Evolutionary conservation across 2,797 vertebrate species (phyloP).

Genomic region (Cyclopterus lumpus): DNA sequence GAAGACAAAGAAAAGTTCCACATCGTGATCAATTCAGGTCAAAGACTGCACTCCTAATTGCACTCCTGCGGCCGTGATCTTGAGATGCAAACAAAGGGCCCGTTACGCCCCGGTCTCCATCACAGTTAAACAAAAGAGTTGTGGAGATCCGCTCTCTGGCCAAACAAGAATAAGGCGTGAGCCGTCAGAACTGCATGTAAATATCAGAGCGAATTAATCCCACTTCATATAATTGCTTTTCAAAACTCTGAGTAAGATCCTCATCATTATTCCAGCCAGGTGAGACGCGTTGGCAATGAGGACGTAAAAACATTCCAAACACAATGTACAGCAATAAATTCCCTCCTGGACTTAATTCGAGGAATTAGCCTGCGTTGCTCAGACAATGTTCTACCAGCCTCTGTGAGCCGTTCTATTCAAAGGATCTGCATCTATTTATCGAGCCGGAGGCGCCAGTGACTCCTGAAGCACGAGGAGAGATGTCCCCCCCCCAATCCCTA

Average conservation of each 20-base stretch:
- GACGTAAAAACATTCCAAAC: constrained; percentile 5
- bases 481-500: constrained; percentile 47
- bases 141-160: constrained; percentile 36
- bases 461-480: constrained; percentile 58
- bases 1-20: constrained; percentile 20
- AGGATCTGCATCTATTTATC: constrained; percentile 60
- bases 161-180: constrained; percentile 37
- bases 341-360: constrained; percentile 52
- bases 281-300: constrained; percentile 65
- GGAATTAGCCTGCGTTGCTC: constrained; percentile 57
- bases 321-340: constrained; percentile 35
- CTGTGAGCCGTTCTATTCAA: constrained; percentile 56
- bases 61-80: constrained; percentile 29
- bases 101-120: constrained; percentile 50
- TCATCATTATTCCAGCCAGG: constrained; percentile 74
- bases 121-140: constrained; percentile 46
- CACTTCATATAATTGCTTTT: constrained; percentile 64
- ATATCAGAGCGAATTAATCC: constrained; percentile 65
- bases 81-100: constrained; percentile 48
- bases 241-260: constrained; percentile 55
- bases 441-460: constrained; percentile 47
- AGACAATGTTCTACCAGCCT: constrained; percentile 42
- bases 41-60: constrained; percentile 40
- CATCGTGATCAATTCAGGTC: constrained; percentile 39
- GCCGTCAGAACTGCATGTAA: constrained; percentile 38